A percentile compares a stretch with the other conserved stretches of the same genome.
These are phyloP conservation scores for Synanthedon formicaeformis DNA, from an alignment of 2,888 invertebrate species.

Conservation along the genomic window DNA sequence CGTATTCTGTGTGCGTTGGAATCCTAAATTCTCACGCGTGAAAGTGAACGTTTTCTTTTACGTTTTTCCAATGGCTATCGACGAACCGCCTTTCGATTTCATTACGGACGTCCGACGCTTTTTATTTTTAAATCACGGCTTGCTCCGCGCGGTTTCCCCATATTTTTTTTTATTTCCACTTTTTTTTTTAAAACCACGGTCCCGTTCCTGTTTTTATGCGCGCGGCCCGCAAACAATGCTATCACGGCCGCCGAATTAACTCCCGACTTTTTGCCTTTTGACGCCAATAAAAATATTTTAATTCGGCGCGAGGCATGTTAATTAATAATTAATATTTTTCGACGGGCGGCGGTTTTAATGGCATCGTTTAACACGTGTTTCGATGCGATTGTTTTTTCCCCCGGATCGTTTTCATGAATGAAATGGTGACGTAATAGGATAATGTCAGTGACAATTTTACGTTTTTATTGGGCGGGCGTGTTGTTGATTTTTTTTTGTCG, in stretches of 20 bases:
- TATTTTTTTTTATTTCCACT: conserved; percentile 40
- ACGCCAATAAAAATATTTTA: conserved; percentile 69
- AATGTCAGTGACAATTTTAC: conserved; percentile 67
- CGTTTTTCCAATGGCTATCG: conserved; percentile 67
- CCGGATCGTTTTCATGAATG: conserved; percentile 65
- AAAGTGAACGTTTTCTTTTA: conserved; percentile 63
- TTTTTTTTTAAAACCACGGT: conserved; percentile 35
- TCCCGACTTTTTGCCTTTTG: conserved; percentile 63
- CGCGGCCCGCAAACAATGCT: conserved; percentile 66
- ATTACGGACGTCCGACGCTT: conserved; percentile 66
- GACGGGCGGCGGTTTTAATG: conserved; percentile 47
- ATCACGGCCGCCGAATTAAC: conserved; percentile 65
- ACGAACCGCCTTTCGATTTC: conserved; percentile 71
- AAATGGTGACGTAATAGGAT: conserved; percentile 69
- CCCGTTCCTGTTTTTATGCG: conserved; percentile 57
- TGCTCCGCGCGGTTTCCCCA: conserved; percentile 44
- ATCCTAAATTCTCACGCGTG: conserved; percentile 63
- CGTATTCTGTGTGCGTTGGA: too few relatives aligned
- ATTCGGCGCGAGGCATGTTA: conserved; percentile 54
- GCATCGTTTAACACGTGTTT: conserved; percentile 61
- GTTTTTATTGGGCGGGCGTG: conserved; percentile 62
- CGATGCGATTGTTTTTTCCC: conserved; percentile 62
- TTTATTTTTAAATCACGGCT: conserved; percentile 69
- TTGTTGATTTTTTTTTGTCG: conserved; percentile 44
- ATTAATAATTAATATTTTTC: conserved; percentile 71